Base-by-base conservation (phyloP, 2,888 invertebrate species). In the Philonicus albiceps region DNA sequence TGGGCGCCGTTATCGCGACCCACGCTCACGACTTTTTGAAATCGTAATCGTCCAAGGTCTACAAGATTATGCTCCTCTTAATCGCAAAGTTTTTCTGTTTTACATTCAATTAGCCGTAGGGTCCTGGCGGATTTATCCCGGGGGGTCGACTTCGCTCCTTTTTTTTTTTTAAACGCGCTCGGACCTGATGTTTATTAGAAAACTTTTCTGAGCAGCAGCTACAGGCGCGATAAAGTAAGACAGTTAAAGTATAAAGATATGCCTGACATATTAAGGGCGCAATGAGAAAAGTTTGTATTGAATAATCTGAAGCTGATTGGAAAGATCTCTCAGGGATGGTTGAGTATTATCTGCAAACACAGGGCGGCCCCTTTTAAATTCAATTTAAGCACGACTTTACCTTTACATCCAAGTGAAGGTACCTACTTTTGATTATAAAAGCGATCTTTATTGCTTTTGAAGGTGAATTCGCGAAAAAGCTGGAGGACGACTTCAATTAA, bases 31-130 rank as follows among this genome's bases (percentile, higher is more conserved):
- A 49, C 53, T 80, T 80, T 80, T 80, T 80, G 53, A 80, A 80
- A 80, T 80, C 49, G 53, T 80, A 80, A 53, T 80, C 49, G 43
- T 80, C 31, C 53, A 80, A 22, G 53, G 80, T 49, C 30, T 53
- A 80, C 80, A 53, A 80, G 80, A 80, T 80, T 80, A 30, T 30
- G 80, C 80, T 80, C 49, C 80, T 64, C 74, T 80, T 80, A 80
- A 80, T 80, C 80, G 80, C 80, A 80, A 80, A 80, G 80, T 80
- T 80, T 80, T 80, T 49, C 53, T 80, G 43, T 80, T 80, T 80
- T 80, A 80, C 80, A 80, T 80, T 80, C 80, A 80, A 80, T 80
- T 80, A 80, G 80, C 80, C 80, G 53, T 53, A 80, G 80, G 80
- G 80, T 43, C 49, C 31, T 0, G 19, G 76, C 22, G 40, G 76